Evolutionary conservation across 2,888 invertebrate species (phyloP).

Genomic region (Drosophila dives): DNA sequence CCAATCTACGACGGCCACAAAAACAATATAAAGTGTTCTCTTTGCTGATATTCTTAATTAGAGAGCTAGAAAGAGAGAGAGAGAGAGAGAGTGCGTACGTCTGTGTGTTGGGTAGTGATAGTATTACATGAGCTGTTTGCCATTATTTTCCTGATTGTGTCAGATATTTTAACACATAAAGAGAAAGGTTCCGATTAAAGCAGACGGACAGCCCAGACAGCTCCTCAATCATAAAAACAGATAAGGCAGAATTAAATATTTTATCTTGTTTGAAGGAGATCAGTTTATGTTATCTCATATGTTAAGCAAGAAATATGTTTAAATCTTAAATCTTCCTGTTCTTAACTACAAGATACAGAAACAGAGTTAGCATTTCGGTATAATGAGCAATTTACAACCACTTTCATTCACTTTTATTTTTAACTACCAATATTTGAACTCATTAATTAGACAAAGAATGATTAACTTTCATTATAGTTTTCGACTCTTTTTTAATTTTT

Average conservation of each 20-base stretch:
- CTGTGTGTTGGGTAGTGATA: conserved; percentile 27
- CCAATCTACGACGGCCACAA: conserved; percentile 16
- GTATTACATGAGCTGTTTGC: conserved; percentile 40
- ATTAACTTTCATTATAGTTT: too few relatives aligned
- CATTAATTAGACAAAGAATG: neutral
- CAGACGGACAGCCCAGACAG: neutral
- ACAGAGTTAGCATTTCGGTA: neutral
- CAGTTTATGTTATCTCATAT: conserved; percentile 3
- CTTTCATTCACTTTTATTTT: neutral
- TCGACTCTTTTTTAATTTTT: neutral
- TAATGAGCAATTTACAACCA: neutral
- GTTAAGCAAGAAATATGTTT: neutral
- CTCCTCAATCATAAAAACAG: neutral
- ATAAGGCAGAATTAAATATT: neutral
- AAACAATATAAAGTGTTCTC: conserved; percentile 18
- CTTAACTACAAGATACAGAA: neutral
- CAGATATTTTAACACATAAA: conserved; percentile 23
- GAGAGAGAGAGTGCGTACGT: neutral
- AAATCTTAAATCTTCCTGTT: neutral
- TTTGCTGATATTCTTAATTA: conserved; percentile 13
- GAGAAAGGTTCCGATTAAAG: conserved; percentile 9
- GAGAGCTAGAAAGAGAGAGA: neutral
- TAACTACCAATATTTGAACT: neutral
- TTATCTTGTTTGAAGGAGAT: neutral
- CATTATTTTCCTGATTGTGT: conserved; percentile 22